These are phyloP conservation scores for Anolis apletophallus DNA, from an alignment of 2,797 vertebrate species.

Conservation along the genomic window DNA sequence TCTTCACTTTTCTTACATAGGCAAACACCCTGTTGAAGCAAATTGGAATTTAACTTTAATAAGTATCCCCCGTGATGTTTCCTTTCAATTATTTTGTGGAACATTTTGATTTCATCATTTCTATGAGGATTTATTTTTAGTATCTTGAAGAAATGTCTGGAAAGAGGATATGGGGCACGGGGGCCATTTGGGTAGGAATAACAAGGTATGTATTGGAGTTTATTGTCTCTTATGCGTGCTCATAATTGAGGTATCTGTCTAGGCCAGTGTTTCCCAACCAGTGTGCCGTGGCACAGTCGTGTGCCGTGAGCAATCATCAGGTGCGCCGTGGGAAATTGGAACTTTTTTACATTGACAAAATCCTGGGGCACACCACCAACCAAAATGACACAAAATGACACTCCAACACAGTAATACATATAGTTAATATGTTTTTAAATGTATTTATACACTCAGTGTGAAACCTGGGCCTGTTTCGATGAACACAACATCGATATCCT, in stretches of 20 bases:
- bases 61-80: background rate
- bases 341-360: too few species aligned
- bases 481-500: too few species aligned
- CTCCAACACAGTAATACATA: too few species aligned
- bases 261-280: too few species aligned
- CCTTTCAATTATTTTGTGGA: background rate
- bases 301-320: too few species aligned
- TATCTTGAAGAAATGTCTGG: background rate
- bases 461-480: too few species aligned
- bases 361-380: too few species aligned
- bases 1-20: background rate
- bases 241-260: background rate
- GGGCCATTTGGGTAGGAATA: background rate
- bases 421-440: too few species aligned
- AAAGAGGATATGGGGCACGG: background rate
- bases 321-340: too few species aligned
- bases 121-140: background rate
- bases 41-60: background rate
- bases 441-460: too few species aligned
- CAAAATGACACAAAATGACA: too few species aligned
- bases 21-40: background rate
- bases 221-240: background rate
- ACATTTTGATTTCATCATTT: conserved; percentile 15
- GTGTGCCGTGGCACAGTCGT: too few species aligned
- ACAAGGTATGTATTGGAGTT: background rate